phyloP scores from a whole-genome alignment of 64 coral and sea anemone species.

The Stichodactyla mertensii region DNA sequence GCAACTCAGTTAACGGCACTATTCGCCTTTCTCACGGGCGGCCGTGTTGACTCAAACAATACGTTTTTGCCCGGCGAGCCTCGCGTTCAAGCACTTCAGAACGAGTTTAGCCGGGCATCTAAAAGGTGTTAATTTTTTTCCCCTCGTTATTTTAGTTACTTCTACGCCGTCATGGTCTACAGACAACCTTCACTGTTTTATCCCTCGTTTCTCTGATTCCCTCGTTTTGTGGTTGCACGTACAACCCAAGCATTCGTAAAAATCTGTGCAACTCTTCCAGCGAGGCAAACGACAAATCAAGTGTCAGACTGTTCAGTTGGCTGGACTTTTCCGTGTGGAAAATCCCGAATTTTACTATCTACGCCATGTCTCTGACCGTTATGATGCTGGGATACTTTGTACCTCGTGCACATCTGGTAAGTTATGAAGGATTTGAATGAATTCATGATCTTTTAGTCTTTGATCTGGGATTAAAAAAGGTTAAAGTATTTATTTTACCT shows the following conservation, averaged over 20 bases:
- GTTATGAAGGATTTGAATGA: too few relatives aligned
- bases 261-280: neutral
- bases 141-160: neutral
- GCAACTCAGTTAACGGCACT: too few relatives aligned
- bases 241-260: slow-evolving; percentile 22
- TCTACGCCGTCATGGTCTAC: neutral
- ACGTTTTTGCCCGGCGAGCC: too few relatives aligned
- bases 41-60: too few relatives aligned
- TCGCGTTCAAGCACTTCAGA: too few relatives aligned
- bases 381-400: slow-evolving; percentile 36
- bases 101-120: too few relatives aligned
- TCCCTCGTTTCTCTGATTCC: neutral
- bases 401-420: slow-evolving; percentile 48
- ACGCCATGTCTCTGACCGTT: neutral
- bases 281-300: neutral
- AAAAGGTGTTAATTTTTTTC: too few relatives aligned
- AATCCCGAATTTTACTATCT: slow-evolving; percentile 8
- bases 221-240: slow-evolving; percentile 9
- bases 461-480: too few relatives aligned
- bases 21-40: too few relatives aligned
- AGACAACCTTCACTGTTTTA: slow-evolving; percentile 12
- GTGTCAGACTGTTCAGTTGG: neutral
- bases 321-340: slow-evolving; percentile 45
- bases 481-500: too few relatives aligned
- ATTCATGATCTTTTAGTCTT: too few relatives aligned